These are phyloP conservation scores for Halisarca cf. caerulea DNA, from an alignment of 37 sponge, comb jelly and placozoan genomes.

Conservation along the genomic window DNA sequence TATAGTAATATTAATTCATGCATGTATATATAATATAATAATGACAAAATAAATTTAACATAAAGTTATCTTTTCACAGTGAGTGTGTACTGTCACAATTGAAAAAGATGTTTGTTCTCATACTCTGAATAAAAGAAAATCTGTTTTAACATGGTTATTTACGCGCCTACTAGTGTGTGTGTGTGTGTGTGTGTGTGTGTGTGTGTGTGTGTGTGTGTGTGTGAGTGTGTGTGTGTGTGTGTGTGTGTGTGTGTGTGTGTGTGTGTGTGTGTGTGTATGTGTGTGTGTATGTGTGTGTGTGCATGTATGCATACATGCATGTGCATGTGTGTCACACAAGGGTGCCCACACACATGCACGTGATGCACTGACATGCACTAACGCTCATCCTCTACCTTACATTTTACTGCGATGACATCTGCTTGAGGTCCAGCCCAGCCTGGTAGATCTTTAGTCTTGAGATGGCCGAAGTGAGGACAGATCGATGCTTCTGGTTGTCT, in stretches of 20 bases:
- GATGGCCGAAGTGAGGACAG: not conserved
- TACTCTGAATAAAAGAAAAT: too few relatives aligned
- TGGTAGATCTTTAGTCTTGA: conserved; percentile 23
- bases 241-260: not conserved
- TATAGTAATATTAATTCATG: too few relatives aligned
- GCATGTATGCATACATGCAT: not conserved
- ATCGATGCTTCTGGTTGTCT: conserved; percentile 40
- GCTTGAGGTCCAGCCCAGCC: not conserved
- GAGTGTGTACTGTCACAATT: too few relatives aligned
- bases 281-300: conserved; percentile 21
- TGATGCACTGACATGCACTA: not conserved
- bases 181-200: conserved; percentile 21
- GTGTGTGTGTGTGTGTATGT: conserved; percentile 10
- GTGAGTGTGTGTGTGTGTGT: conserved; percentile 18
- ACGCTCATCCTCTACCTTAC: not conserved
- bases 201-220: not conserved
- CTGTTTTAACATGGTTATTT: too few relatives aligned
- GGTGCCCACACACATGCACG: not conserved
- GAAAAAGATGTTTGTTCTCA: too few relatives aligned
- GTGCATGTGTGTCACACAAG: not conserved
- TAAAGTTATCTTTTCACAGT: too few relatives aligned
- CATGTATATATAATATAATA: too few relatives aligned
- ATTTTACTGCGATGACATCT: not conserved
- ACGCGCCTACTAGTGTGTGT: not conserved
- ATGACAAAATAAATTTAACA: too few relatives aligned